A percentile compares a stretch with the other conserved stretches of the same genome.
These are phyloP conservation scores for Eulacestoma nigropectus DNA, from an alignment of 2,113 vertebrate species.

Conservation along the genomic window DNA sequence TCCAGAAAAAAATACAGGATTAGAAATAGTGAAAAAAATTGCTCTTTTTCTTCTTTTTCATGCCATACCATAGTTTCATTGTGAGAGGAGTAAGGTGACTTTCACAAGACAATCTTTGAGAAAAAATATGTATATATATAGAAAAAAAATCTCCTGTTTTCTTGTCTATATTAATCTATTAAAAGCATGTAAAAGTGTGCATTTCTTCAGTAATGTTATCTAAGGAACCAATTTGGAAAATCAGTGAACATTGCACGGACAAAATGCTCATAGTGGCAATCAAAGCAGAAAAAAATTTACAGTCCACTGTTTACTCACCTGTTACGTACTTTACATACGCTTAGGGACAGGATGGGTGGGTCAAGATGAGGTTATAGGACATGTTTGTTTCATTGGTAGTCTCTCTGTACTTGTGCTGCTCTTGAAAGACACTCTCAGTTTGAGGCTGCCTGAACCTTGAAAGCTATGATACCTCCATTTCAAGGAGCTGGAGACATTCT, in stretches of 20 bases:
- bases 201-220: background rate
- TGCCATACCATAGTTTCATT: background rate
- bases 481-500: background rate
- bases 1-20: background rate
- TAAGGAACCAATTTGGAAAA: background rate
- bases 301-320: background rate
- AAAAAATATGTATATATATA: background rate
- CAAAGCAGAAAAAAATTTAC: background rate
- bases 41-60: too few species aligned
- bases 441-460: background rate
- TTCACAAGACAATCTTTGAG: background rate
- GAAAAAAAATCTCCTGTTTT: background rate
- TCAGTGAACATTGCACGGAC: background rate
- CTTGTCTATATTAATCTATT: background rate
- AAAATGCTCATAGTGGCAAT: background rate
- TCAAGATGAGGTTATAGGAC: background rate
- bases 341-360: background rate
- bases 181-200: background rate
- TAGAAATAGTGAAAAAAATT: background rate
- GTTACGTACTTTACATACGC: rapidly evolving
- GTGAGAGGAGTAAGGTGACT: background rate
- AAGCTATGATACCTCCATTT: background rate
- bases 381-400: background rate
- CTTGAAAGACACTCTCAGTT: background rate
- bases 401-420: background rate